Evolutionary conservation across 2,797 vertebrate species (phyloP).

Genomic region (Chelmon rostratus): DNA sequence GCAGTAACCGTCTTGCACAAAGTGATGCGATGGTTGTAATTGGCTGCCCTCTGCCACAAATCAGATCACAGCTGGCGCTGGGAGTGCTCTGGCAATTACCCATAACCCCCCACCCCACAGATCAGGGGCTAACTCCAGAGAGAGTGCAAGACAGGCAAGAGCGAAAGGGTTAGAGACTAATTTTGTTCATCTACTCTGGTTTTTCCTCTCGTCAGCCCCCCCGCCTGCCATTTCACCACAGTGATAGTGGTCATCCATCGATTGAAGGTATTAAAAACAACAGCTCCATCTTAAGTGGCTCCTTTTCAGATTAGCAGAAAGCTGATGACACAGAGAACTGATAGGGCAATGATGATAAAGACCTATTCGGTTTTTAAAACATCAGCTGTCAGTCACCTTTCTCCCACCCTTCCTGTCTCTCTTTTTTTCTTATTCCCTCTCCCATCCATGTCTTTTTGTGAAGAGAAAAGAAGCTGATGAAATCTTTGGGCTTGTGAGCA

Average conservation of each 20-base stretch:
- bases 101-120: slow-evolving; percentile 57
- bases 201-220: slow-evolving; percentile 24
- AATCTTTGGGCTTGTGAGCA: slow-evolving; percentile 71
- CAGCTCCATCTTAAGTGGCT: slow-evolving; percentile 58
- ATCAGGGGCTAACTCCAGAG: slow-evolving; percentile 62
- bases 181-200: slow-evolving; percentile 52
- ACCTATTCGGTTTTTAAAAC: slow-evolving; percentile 40
- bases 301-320: slow-evolving; percentile 54
- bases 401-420: slow-evolving; percentile 25
- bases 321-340: slow-evolving; percentile 32
- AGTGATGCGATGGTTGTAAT: slow-evolving; percentile 83
- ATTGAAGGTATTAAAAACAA: slow-evolving; percentile 57
- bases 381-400: slow-evolving; percentile 42
- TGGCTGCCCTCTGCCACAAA: slow-evolving; percentile 80
- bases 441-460: slow-evolving; percentile 31
- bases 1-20: slow-evolving; percentile 73
- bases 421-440: slow-evolving; percentile 27
- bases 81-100: slow-evolving; percentile 72
- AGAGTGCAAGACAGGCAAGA: slow-evolving; percentile 49
- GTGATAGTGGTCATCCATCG: slow-evolving; percentile 46
- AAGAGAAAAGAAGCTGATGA: slow-evolving; percentile 64
- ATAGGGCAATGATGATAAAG: slow-evolving; percentile 46
- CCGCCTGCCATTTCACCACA: not conserved
- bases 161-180: slow-evolving; percentile 56
- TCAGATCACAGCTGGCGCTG: slow-evolving; percentile 73